Conservation (phyloP, 2,797 vertebrate genomes). For the Molossus alvarezi region DNA sequence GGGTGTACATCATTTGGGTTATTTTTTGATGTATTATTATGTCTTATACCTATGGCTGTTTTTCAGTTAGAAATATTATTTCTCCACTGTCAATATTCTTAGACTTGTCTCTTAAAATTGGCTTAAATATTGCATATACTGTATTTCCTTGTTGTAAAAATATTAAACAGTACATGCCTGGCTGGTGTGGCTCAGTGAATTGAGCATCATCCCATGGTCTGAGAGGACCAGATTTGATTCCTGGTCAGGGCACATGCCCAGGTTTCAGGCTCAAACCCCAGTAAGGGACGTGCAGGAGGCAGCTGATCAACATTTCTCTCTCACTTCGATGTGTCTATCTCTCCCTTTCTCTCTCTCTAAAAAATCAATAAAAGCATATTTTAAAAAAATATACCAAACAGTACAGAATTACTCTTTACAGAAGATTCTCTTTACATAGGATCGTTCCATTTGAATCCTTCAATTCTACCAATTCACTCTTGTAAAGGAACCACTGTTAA, state of each 20-base stretch:
- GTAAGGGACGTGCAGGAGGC: no score
- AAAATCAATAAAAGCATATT: no score
- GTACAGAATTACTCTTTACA: constrained; percentile 25
- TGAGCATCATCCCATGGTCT: no score
- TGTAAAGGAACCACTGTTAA: constrained; percentile 39
- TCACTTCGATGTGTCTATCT: no score
- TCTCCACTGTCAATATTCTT: background rate
- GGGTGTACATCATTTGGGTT: background rate
- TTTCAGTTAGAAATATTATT: constrained; percentile 35
- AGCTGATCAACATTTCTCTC: no score
- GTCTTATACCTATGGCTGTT: background rate
- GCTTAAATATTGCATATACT: constrained; percentile 23
- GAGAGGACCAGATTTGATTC: no score
- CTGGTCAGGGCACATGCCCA: no score
- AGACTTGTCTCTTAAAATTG: background rate
- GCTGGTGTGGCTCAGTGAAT: no score
- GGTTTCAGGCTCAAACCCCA: no score
- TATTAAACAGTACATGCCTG: background rate
- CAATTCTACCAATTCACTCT: background rate
- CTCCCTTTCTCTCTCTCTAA: no score
- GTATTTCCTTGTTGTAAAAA: constrained; percentile 36
- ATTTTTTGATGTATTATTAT: background rate
- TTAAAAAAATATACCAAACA: background rate
- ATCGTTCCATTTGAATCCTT: background rate
- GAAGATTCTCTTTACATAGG: background rate